Evolutionary conservation across 2,888 invertebrate species (phyloP), one percentile per base, ranked within the genome.

Genomic region (Nomada ferruginata): DNA sequence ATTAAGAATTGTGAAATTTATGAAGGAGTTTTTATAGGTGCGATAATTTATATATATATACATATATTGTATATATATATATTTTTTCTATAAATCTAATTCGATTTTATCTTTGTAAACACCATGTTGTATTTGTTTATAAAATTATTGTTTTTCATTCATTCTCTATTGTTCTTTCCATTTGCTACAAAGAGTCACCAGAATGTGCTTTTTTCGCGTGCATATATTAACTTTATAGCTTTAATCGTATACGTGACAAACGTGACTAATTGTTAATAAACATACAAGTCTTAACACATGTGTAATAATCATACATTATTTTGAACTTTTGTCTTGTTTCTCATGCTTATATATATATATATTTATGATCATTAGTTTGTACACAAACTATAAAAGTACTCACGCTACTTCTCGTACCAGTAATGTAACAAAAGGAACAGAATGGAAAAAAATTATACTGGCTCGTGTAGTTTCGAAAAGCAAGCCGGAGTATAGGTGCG

Each of bases 401-500:
- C 82, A 76, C 63, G 63, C 68, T 71, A 71, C 75, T 82, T 80
- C 63, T 80, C 66, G 71, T 82, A 75, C 82, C 81, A 80, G 81
- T 82, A 81, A 68, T 68, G 55, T 82, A 82, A 80, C 82, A 70
- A 82, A 80, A 55, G 71, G 75, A 68, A 76, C 70, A 81, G 65
- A 82, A 82, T 68, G 82, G 72, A 70, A 76, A 69, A 82, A 76
- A 55, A 60, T 59, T 72, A 72, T 71, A 75, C 75, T 79, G 83
- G 83, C 74, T 79, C 79, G 83, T 74, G 83, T 83, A 83, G 78
- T 83, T 83, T 83, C 76, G 60, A 78, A 81, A 89, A 89, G 86
- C 90, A 91, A 90, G 91, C 90, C 89, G 76, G 90, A 90, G 90
- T 90, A 85, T 91, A 91, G 91, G 91, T 91, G 89, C 89, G 90